Evolutionary conservation across 2,113 vertebrate genomes (phyloP).

Genomic region (Desmodus rotundus): DNA sequence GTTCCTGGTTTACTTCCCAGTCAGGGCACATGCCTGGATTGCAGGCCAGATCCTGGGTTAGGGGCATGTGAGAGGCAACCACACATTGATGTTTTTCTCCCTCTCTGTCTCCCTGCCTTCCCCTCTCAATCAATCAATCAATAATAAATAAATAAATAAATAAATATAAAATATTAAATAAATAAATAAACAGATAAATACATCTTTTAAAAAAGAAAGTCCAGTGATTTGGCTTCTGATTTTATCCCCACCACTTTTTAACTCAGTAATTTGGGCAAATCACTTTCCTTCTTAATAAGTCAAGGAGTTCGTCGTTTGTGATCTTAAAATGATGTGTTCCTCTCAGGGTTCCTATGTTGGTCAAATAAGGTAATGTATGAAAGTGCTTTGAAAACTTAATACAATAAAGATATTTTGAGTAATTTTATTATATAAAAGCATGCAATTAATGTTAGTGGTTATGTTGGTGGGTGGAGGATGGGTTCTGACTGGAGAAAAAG

Average conservation of each 20-base stretch:
- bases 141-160: too few relatives aligned
- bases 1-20: too few relatives aligned
- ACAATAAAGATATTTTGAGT: not conserved
- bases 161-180: too few relatives aligned
- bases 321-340: not conserved
- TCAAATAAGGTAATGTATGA: not conserved
- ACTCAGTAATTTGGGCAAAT: not conserved
- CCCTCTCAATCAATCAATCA: too few relatives aligned
- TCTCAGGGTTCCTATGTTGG: not conserved
- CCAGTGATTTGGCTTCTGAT: not conserved
- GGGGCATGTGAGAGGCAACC: too few relatives aligned
- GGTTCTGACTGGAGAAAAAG: not conserved
- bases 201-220: too few relatives aligned
- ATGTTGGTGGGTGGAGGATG: not conserved
- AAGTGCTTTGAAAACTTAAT: conserved; percentile 33
- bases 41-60: too few relatives aligned
- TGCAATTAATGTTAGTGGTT: not conserved
- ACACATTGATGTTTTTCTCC: too few relatives aligned
- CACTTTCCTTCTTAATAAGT: not conserved
- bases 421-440: not conserved
- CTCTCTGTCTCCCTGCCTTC: too few relatives aligned
- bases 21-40: too few relatives aligned
- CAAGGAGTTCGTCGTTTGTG: not conserved
- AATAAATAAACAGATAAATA: too few relatives aligned
- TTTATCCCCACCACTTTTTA: not conserved